Conservation (phyloP, 2,888 invertebrate genomes). For the Drosophila borealis region DNA sequence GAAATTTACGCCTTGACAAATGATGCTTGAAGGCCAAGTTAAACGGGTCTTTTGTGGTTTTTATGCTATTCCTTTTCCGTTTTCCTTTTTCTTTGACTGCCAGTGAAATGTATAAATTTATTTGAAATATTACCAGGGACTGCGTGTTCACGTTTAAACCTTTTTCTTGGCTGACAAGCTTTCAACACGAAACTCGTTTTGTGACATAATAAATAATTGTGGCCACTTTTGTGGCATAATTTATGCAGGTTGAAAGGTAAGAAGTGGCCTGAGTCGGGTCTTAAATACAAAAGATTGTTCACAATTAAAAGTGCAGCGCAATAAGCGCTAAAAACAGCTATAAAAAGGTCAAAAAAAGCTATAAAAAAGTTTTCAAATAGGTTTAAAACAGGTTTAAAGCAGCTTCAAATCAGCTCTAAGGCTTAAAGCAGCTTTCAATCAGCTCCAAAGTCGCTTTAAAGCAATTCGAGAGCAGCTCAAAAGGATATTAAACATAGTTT, state of each 20-base stretch:
- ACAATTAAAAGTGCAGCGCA: slow-evolving; percentile 40
- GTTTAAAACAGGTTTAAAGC: neutral
- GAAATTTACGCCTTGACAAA: slow-evolving; percentile 63
- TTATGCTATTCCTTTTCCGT: neutral
- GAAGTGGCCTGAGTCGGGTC: slow-evolving; percentile 1
- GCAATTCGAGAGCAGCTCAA: slow-evolving; percentile 9
- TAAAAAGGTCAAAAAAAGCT: neutral
- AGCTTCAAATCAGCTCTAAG: neutral
- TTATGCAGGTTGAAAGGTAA: slow-evolving; percentile 56
- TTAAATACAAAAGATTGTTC: slow-evolving; percentile 13
- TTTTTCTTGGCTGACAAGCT: slow-evolving; percentile 51
- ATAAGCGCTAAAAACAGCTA: slow-evolving; percentile 16
- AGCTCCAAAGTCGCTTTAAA: no score
- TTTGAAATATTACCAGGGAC: slow-evolving; percentile 63
- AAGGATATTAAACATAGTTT: slow-evolving; percentile 11
- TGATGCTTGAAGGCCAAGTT: slow-evolving; percentile 61
- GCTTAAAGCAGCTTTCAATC: neutral
- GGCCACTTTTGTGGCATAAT: slow-evolving; percentile 53
- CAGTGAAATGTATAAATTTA: slow-evolving; percentile 56
- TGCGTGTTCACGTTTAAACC: slow-evolving; percentile 51
- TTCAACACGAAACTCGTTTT: slow-evolving; percentile 58
- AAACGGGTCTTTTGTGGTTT: slow-evolving; percentile 47
- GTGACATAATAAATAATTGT: slow-evolving; percentile 68
- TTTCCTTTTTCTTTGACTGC: neutral
- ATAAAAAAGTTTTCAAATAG: slow-evolving; percentile 4